Evolutionary conservation across 2,797 vertebrate genomes (phyloP), one percentile per base, ranked within the genome.

Genomic region (Luscinia megarhynchos): DNA sequence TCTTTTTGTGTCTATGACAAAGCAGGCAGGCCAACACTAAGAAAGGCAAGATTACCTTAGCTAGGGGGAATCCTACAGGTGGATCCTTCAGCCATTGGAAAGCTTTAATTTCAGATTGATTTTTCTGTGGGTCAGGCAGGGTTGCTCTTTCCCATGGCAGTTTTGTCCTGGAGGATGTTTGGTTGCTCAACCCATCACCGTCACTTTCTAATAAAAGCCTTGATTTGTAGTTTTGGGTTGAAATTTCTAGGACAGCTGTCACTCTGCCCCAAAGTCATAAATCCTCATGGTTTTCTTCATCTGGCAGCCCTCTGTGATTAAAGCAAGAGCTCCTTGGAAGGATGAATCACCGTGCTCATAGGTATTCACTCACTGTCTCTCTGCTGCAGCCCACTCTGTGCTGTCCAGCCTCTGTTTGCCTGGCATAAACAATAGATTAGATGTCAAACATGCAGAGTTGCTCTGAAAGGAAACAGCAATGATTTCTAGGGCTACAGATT

Each of bases 281-380:
- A 94, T 96, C 84, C 90, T 96, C 38, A 8, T 36, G 62, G 94
- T 77, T 86, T 88, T 88, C 88, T 85, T 97, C 93, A 93, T 95
- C 95, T 96, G 74, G 84, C 95, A 97, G 84, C 87, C 93, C 73
- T 96, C 93, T 26, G 77, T 96, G 95, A 95, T 91, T 96, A 96
- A 97, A 95, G 62, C 76, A 81, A 64, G 62, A 67, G 79, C 79
- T 69, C 80, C 66, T 94, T 89, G 63, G 66, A 95, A 77, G 3
- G 7, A 95, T 97, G 96, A 97, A 96, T 97, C 95, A 92, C 93
- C 5, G 1, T 57, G 67, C 89, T 96, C 78, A 94, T 80, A 93
- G 67, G 94, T 97, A 96, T 97, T 97, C 75, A 29, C 89, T 78
- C 30, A 48, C 88, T 11, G 45, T 92, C 76, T 72, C 61, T 67